Percentiles rank a stretch among this genome's conserved stretches.
These are phyloP conservation scores for Orussus abietinus DNA, from an alignment of 1,140 invertebrate species.

Conservation along the genomic window DNA sequence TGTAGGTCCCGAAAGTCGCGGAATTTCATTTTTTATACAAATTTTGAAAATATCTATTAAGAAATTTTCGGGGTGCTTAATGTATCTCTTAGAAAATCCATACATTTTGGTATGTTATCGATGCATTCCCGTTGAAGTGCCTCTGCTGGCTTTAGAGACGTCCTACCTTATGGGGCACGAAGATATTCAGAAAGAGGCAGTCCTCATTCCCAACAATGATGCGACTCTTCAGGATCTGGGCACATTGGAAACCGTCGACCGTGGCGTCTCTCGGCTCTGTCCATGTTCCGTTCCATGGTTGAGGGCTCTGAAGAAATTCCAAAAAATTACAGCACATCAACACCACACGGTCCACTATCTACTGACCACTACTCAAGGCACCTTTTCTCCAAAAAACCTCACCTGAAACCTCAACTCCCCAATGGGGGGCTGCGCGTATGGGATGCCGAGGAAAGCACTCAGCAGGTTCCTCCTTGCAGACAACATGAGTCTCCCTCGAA, in stretches of 20 bases:
- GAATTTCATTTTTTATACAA: too few relatives aligned
- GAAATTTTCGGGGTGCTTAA: neutral
- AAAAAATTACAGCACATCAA: too few relatives aligned
- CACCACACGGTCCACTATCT: neutral
- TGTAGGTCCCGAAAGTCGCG: too few relatives aligned
- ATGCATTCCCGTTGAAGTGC: too few relatives aligned
- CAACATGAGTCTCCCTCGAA: conserved; percentile 32
- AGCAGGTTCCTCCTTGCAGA: conserved; percentile 17
- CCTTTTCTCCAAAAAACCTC: too few relatives aligned
- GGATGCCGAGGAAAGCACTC: conserved; percentile 38
- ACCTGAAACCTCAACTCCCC: conserved; percentile 39
- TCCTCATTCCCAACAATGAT: conserved; percentile 36
- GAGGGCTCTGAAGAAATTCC: conserved; percentile 32
- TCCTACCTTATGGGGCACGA: conserved; percentile 27
- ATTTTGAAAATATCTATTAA: too few relatives aligned
- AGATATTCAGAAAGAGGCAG: conserved; percentile 47
- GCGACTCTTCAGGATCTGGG: neutral
- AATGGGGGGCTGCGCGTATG: conserved; percentile 39
- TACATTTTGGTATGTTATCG: neutral
- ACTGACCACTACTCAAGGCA: too few relatives aligned
- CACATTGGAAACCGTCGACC: conserved; percentile 39
- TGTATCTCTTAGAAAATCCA: neutral
- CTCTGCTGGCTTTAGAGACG: conserved; percentile 10
- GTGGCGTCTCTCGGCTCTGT: conserved; percentile 31
- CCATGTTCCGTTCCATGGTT: conserved; percentile 38